Evolutionary conservation across 2,113 vertebrate genomes (phyloP), one percentile per base, ranked within the genome.

Genomic region (Pomatostomus ruficeps): DNA sequence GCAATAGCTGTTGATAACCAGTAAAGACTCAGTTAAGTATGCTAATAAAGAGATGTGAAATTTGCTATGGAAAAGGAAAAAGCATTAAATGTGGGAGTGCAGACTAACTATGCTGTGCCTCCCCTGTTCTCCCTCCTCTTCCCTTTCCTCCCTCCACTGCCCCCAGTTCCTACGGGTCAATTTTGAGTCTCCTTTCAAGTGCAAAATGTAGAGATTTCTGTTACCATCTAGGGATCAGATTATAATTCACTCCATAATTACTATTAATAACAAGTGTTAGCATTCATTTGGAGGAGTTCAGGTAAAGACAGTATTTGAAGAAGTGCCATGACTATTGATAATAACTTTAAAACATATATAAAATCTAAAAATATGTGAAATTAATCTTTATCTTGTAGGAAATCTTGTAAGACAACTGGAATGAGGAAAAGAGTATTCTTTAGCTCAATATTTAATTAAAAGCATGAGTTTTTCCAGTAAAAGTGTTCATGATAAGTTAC

Each of bases 61-160:
- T 42, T 58, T 2, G 1, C 38, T 62, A 54, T 14, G 71, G 40
- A 31, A 82, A 75, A 61, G 7, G 7, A 51, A 73, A 78, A 78
- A 67, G 10, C 36, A 52, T 43, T 59, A 40, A 62, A 67, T 31
- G 28, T 83, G n/a, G 14, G 15, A 65, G 4, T 54, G 25, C 10
- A 48, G 17, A 15, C 7, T 58, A 49, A 35, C 33, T 52, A 23
- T 36, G 54, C 7, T 14, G 8, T 55, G 57, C 2, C 6, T 6
- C 3, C 5, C 0, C 6, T 31, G 4, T 10, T n/a, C 2, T 5
- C 14, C 7, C 25, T 28, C 11, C 10, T 9, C 11, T 7, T 15
- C 15, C 4, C 26, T 18, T 9, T 5, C 9, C 4, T 4, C 18
- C 18, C 21, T 6, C 3, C 11, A 1, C 4, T n/a, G n/a, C 2